phyloP scores from a whole-genome alignment of 2,797 vertebrate genomes.

The Trachops cirrhosus region DNA sequence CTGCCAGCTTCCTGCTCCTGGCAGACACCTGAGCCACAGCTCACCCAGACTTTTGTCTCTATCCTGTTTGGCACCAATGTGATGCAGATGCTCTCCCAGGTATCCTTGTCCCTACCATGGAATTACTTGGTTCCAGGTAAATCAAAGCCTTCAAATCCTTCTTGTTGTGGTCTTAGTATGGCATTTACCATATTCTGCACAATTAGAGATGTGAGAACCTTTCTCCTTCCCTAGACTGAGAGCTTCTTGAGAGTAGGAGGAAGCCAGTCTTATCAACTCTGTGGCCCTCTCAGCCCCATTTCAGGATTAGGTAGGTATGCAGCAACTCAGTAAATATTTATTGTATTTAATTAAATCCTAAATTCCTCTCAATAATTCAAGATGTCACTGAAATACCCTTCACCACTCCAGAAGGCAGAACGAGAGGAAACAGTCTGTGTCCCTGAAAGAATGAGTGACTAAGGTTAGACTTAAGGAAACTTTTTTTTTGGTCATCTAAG shows the following conservation, averaged over 20 bases:
- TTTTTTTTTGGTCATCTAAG: neutral
- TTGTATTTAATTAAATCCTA: constrained; percentile 50
- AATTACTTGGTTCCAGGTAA: neutral
- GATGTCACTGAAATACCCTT: constrained; percentile 22
- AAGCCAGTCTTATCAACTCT: neutral
- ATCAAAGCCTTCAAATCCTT: neutral
- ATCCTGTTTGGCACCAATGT: neutral
- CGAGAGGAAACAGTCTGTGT: neutral
- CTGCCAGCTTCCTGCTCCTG: neutral
- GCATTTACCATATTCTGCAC: neutral
- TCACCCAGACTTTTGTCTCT: neutral
- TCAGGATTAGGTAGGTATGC: neutral
- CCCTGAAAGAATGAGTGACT: neutral
- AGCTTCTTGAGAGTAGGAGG: neutral
- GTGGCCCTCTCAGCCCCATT: neutral
- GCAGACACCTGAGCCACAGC: neutral
- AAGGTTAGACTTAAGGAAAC: neutral
- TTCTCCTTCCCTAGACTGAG: neutral
- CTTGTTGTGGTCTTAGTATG: neutral
- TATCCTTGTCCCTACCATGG: neutral
- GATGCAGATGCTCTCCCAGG: neutral
- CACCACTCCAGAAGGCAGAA: neutral
- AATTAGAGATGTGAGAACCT: neutral
- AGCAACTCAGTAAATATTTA: constrained; percentile 47
- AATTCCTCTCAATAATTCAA: constrained; percentile 53